Percentiles rank a stretch among this genome's conserved stretches.
Conservation (phyloP, 2,888 invertebrate genomes). For the Meiosimyza platycephala region DNA sequence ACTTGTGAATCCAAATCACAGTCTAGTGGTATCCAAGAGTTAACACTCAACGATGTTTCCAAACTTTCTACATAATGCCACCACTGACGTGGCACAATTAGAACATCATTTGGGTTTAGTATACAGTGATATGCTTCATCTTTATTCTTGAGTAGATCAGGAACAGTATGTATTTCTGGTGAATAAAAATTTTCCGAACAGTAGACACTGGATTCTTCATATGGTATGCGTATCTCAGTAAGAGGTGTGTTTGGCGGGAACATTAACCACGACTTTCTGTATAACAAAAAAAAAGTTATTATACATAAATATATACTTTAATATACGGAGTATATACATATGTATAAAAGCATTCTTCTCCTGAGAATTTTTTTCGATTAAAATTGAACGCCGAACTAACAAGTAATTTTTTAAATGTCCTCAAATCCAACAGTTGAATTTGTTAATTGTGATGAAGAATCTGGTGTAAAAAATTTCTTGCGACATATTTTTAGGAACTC, state of each 20-base stretch:
- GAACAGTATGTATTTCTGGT: conserved; percentile 65
- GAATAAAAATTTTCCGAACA: conserved; percentile 84
- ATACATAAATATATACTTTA: too few species aligned
- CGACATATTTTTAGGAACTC: too few species aligned
- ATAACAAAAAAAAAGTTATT: conserved; percentile 1
- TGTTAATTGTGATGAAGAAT: too few species aligned
- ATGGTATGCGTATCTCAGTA: conserved; percentile 87
- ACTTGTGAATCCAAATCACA: conserved; percentile 59
- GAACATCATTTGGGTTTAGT: conserved; percentile 85
- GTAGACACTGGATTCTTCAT: conserved; percentile 96
- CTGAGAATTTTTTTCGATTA: too few species aligned
- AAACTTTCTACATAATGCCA: conserved; percentile 97
- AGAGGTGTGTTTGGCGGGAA: conserved; percentile 85
- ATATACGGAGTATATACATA: too few species aligned
- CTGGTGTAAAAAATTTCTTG: too few species aligned
- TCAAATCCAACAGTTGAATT: too few species aligned
- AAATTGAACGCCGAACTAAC: too few species aligned
- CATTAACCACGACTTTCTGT: conserved; percentile 90
- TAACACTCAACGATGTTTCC: conserved; percentile 75
- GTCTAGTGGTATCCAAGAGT: conserved; percentile 78
- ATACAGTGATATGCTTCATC: conserved; percentile 70
- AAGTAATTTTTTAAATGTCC: too few species aligned
- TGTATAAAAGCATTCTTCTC: too few species aligned
- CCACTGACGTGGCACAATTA: conserved; percentile 92
- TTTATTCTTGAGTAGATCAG: conserved; percentile 43